Evolutionary conservation across 35 echinoderm and acorn worm species (phyloP).

Genomic region (Diadema setosum): DNA sequence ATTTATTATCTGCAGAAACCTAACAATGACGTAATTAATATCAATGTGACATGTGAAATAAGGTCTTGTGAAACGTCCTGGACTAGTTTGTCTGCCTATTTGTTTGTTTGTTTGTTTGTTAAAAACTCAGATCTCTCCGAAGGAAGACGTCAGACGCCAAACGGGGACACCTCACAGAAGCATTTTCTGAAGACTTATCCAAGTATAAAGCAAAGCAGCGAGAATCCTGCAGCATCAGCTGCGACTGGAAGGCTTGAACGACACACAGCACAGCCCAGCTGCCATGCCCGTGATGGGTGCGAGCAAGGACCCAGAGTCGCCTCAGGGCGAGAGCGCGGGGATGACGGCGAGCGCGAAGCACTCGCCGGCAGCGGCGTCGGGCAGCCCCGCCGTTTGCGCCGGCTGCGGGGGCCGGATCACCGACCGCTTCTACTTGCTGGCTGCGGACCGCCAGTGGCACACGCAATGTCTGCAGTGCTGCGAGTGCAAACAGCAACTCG

Average conservation of each 20-base stretch:
- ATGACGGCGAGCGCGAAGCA: neutral
- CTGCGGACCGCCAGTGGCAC: constrained; percentile 89
- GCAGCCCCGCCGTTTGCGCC: constrained; percentile 61
- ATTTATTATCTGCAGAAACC: too few species aligned
- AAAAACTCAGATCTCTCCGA: too few species aligned
- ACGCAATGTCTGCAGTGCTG: constrained; percentile 61
- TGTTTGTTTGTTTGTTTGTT: too few species aligned
- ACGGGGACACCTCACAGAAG: too few species aligned
- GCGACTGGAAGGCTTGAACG: too few species aligned
- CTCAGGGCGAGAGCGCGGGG: neutral
- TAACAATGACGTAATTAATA: too few species aligned
- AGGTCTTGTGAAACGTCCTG: too few species aligned
- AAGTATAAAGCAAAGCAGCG: neutral
- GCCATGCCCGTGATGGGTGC: neutral
- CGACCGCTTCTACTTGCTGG: constrained; percentile 88
- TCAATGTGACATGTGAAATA: too few species aligned
- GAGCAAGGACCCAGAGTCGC: neutral
- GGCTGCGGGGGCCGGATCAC: constrained; percentile 81
- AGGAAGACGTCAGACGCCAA: too few species aligned
- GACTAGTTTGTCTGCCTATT: too few species aligned
- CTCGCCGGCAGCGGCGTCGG: neutral
- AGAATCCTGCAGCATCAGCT: neutral
- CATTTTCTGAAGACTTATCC: too few species aligned
- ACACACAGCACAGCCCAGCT: too few species aligned
- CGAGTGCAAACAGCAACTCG: constrained; percentile 83